Evolutionary conservation across 1,140 invertebrate species (phyloP).

Genomic region (Homarus americanus): DNA sequence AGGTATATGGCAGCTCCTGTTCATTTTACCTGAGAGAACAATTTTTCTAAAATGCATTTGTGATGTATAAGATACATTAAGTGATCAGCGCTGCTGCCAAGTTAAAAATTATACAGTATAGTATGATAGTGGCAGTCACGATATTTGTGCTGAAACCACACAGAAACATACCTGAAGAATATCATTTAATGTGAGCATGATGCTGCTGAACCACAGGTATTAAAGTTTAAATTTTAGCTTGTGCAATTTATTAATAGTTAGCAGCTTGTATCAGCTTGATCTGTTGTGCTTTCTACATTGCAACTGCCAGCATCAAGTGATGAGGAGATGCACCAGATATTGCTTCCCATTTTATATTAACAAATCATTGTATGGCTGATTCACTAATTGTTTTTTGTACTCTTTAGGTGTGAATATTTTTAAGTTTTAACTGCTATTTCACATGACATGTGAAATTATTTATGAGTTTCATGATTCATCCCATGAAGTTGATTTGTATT

Average conservation of each 20-base stretch:
- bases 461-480: background rate
- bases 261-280: constrained; percentile 17
- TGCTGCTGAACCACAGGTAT: background rate
- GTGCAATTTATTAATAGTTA: constrained; percentile 19
- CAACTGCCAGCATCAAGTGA: background rate
- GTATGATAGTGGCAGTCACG: no score
- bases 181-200: background rate
- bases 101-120: no score
- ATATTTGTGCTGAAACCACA: background rate
- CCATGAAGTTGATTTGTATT: background rate
- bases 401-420: background rate
- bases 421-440: background rate
- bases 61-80: background rate
- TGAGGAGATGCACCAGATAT: background rate
- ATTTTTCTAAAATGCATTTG: background rate
- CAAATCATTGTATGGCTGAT: background rate
- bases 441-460: background rate
- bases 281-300: constrained; percentile 4
- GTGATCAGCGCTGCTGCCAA: no score
- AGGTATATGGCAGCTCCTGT: background rate
- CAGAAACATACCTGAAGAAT: background rate
- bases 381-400: constrained; percentile 13
- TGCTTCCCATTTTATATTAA: constrained; percentile 31
- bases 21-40: background rate
- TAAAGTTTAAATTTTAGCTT: constrained; percentile 1